A percentile compares a stretch with the other conserved stretches of the same genome.
These are phyloP conservation scores for Chloropsis hardwickii DNA, from an alignment of 2,113 vertebrate species.

Conservation along the genomic window DNA sequence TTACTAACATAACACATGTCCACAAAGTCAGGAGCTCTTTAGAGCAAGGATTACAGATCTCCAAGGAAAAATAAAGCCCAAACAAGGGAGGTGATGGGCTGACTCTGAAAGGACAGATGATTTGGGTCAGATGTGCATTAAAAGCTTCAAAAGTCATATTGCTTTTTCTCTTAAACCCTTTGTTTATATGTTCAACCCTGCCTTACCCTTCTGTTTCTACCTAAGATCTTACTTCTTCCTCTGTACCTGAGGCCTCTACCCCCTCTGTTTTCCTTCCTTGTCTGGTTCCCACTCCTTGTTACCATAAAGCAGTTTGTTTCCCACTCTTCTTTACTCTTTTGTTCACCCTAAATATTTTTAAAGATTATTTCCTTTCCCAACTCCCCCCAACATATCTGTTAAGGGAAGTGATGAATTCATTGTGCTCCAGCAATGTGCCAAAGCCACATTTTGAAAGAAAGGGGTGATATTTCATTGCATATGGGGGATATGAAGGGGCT, in stretches of 20 bases:
- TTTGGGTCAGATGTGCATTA: slow-evolving; percentile 52
- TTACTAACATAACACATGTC: slow-evolving; percentile 48
- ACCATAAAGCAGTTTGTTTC: slow-evolving; percentile 15
- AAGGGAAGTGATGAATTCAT: neutral
- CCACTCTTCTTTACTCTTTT: neutral
- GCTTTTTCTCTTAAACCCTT: slow-evolving; percentile 32
- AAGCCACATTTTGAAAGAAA: neutral
- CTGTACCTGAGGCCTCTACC: slow-evolving; percentile 27
- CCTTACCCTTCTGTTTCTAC: slow-evolving; percentile 14
- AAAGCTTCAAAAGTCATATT: slow-evolving; percentile 41
- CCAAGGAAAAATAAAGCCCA: slow-evolving; percentile 41
- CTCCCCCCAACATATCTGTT: neutral
- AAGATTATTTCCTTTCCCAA: neutral
- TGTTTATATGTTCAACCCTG: slow-evolving; percentile 51
- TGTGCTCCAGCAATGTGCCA: neutral
- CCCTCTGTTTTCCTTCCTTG: neutral
- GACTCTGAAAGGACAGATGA: slow-evolving; percentile 49
- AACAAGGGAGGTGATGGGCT: slow-evolving; percentile 37
- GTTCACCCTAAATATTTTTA: slow-evolving; percentile 20
- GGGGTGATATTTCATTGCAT: neutral
- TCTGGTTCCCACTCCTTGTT: neutral
- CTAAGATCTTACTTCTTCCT: slow-evolving; percentile 2
- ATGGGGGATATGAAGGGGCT: neutral
- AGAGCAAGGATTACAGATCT: slow-evolving; percentile 48
- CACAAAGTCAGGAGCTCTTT: slow-evolving; percentile 37